Percentiles rank a stretch among this genome's conserved stretches.
phyloP scores from a whole-genome alignment of 2,113 vertebrate species.

The Spilogale gracilis region DNA sequence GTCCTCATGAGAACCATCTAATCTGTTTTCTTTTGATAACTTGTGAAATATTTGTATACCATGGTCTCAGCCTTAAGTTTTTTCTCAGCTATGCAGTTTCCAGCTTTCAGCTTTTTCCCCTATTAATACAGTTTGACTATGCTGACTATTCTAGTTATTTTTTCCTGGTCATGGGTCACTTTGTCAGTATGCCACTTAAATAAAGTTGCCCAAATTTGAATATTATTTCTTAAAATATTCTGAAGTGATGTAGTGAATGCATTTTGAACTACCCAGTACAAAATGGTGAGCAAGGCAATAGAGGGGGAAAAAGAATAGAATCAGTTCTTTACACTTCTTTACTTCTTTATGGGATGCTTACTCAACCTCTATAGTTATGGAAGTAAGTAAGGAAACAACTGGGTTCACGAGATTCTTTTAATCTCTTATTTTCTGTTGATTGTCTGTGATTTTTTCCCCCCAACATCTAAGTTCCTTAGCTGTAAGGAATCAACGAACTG shows the following conservation, averaged over 20 bases:
- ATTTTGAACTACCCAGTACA: background rate
- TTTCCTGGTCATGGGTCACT: background rate
- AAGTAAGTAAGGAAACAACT: background rate
- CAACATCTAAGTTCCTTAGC: background rate
- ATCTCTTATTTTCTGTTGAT: background rate
- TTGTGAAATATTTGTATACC: background rate
- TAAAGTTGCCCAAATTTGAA: background rate
- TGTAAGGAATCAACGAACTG: background rate
- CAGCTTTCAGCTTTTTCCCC: background rate
- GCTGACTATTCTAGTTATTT: background rate
- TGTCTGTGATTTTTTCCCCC: background rate
- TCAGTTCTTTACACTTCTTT: background rate
- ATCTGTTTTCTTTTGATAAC: background rate
- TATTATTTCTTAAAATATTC: constrained; percentile 32
- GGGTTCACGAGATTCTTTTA: background rate
- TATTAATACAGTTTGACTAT: background rate
- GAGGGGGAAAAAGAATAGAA: background rate
- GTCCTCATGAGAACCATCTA: background rate
- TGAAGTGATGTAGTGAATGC: background rate
- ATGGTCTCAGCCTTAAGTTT: background rate
- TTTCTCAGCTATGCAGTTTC: background rate
- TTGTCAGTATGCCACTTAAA: background rate
- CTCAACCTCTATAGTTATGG: background rate
- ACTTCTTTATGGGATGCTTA: background rate
- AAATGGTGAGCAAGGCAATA: background rate